Evolutionary conservation across 2,888 invertebrate genomes (phyloP).

Genomic region (Drosophila kambysellisi): DNA sequence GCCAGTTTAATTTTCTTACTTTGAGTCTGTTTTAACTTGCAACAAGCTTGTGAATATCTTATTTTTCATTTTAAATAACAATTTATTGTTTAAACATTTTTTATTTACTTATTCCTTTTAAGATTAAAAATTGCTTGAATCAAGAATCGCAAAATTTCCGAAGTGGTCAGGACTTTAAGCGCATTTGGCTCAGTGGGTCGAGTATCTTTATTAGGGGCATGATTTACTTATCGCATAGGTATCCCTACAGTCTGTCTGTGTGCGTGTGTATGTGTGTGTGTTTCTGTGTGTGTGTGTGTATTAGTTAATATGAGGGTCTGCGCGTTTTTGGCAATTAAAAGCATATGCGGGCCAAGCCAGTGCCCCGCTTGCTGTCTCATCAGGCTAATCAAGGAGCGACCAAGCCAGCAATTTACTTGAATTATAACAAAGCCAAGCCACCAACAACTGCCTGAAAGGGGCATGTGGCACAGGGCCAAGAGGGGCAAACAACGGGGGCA

Average conservation of each 20-base stretch:
- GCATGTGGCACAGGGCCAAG: neutral
- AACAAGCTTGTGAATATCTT: neutral
- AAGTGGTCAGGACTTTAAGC: neutral
- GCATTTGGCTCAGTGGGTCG: slow-evolving; percentile 50
- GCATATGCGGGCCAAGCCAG: slow-evolving; percentile 67
- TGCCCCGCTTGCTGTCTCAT: slow-evolving; percentile 26
- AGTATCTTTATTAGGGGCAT: slow-evolving; percentile 39
- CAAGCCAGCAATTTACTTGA: slow-evolving; percentile 64
- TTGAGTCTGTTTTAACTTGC: neutral
- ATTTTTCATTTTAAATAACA: neutral
- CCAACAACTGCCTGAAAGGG: slow-evolving; percentile 9
- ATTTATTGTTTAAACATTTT: neutral
- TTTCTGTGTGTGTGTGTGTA: slow-evolving; percentile 3
- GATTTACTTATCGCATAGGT: slow-evolving; percentile 1
- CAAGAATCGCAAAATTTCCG: neutral
- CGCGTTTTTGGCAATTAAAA: slow-evolving; percentile 71
- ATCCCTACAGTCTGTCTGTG: slow-evolving; percentile 2
- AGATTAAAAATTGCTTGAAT: neutral
- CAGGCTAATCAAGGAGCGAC: slow-evolving; percentile 68
- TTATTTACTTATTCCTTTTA: neutral
- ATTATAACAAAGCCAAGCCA: slow-evolving; percentile 61
- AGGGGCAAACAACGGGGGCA: neutral
- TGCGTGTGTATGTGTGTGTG: neutral
- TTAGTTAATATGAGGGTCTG: slow-evolving; percentile 56
- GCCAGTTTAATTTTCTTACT: neutral